phyloP scores from a whole-genome alignment of 2,797 vertebrate genomes.

The Cyprinodon diabolis region DNA sequence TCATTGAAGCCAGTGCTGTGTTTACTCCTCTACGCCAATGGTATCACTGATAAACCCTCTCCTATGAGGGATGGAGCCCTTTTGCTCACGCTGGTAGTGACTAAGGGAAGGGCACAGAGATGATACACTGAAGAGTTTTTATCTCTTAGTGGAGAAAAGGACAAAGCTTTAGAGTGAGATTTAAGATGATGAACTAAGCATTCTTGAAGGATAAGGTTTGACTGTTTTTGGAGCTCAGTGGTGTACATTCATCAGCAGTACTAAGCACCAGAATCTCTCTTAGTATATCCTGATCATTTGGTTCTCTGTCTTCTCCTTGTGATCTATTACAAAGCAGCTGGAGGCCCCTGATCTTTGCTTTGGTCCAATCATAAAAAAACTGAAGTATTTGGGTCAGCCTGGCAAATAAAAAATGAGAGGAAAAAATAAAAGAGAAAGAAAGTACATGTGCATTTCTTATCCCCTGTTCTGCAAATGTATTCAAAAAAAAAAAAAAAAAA shows the following conservation, averaged over 20 bases:
- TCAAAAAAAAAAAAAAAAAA: constrained; percentile 36
- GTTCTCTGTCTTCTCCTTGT: constrained; percentile 23
- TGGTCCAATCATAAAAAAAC: constrained; percentile 68
- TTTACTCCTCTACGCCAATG: neutral
- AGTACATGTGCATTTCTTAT: constrained; percentile 56
- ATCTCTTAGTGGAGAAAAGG: constrained; percentile 50
- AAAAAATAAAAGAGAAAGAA: constrained; percentile 49
- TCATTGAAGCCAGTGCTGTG: neutral
- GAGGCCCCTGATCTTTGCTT: constrained; percentile 71
- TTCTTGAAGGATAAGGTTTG: constrained; percentile 44
- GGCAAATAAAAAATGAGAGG: constrained; percentile 39
- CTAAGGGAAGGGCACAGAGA: constrained; percentile 26
- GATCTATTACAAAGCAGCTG: constrained; percentile 45
- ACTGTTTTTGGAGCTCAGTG: constrained; percentile 49
- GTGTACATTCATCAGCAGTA: constrained; percentile 42
- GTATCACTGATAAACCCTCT: constrained; percentile 11
- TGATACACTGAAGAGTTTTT: constrained; percentile 48
- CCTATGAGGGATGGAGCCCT: constrained; percentile 52
- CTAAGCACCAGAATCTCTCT: constrained; percentile 45
- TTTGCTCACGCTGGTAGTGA: constrained; percentile 35
- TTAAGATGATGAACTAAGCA: constrained; percentile 57
- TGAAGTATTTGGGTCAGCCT: constrained; percentile 75
- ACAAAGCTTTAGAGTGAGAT: constrained; percentile 47
- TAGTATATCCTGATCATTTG: constrained; percentile 39
- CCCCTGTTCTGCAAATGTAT: constrained; percentile 45